These are phyloP conservation scores for Hafferia zeledoni DNA, from an alignment of 2,797 vertebrate species.

Conservation along the genomic window DNA sequence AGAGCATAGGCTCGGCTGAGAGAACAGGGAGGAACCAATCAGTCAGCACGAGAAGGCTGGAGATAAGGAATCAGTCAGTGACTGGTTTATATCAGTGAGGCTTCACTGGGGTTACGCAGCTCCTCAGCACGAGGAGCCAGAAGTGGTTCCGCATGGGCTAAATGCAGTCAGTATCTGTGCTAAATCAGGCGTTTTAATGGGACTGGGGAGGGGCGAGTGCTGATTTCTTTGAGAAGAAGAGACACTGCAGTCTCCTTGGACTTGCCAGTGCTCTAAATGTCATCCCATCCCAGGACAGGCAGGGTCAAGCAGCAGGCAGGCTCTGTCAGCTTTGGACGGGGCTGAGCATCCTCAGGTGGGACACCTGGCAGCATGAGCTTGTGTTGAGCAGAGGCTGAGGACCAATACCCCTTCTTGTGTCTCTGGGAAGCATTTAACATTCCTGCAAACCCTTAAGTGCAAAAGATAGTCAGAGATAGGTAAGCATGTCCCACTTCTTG, in stretches of 20 bases:
- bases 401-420: background rate
- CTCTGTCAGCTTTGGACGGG: background rate
- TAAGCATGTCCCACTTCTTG: background rate
- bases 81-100: slow-evolving; percentile 32
- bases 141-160: background rate
- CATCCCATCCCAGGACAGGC: background rate
- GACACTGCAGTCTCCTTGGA: background rate
- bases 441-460: background rate
- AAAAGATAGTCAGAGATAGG: background rate
- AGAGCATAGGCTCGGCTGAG: background rate
- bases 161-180: background rate
- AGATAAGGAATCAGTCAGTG: slow-evolving; percentile 51
- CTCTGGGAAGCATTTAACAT: background rate
- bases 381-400: background rate
- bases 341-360: background rate
- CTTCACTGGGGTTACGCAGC: background rate
- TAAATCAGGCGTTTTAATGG: slow-evolving; percentile 25
- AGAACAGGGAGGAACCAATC: slow-evolving; percentile 23
- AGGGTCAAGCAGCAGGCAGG: background rate
- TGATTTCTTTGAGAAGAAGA: background rate
- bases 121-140: slow-evolving; percentile 1
- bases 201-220: rapidly evolving
- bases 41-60: slow-evolving; percentile 20
- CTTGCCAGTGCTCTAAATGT: background rate
- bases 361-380: background rate